Conservation (phyloP, 2,797 vertebrate genomes). For the Acropternis orthonyx region DNA sequence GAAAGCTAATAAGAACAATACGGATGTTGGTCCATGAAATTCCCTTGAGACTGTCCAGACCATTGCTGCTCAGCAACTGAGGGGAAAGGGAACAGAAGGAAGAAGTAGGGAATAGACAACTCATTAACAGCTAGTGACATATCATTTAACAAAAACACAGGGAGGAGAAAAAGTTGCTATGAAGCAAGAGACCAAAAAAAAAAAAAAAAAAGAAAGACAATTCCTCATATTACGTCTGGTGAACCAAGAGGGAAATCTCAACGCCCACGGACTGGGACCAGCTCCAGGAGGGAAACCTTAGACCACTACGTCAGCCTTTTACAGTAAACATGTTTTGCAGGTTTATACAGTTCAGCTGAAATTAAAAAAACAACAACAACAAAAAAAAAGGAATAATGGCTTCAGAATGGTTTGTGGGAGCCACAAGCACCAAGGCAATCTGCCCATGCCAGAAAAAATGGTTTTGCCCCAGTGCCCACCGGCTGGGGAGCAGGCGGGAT, state of each 20-base stretch:
- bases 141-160: constrained; percentile 65
- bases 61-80: background rate
- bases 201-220: constrained; percentile 68
- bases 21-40: constrained; percentile 43
- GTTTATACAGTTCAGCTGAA: constrained; percentile 67
- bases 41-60: constrained; percentile 67
- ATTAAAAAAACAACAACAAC: background rate
- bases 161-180: constrained; percentile 70
- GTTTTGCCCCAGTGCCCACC: constrained; percentile 36
- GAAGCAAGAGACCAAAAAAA: constrained; percentile 55
- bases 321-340: constrained; percentile 93
- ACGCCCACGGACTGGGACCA: constrained; percentile 83
- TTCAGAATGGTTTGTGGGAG: constrained; percentile 15
- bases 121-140: constrained; percentile 70
- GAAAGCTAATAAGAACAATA: constrained; percentile 54
- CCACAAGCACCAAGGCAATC: constrained; percentile 25
- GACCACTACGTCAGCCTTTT: constrained; percentile 85
- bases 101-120: constrained; percentile 58
- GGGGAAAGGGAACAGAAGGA: background rate
- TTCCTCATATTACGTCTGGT: constrained; percentile 87
- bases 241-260: constrained; percentile 86
- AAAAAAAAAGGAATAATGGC: background rate
- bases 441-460: constrained; percentile 3
- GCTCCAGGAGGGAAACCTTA: constrained; percentile 91
- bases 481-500: constrained; percentile 72